Evolutionary conservation across 2,888 invertebrate species (phyloP).

Genomic region (Scaptomyza tumidula): DNA sequence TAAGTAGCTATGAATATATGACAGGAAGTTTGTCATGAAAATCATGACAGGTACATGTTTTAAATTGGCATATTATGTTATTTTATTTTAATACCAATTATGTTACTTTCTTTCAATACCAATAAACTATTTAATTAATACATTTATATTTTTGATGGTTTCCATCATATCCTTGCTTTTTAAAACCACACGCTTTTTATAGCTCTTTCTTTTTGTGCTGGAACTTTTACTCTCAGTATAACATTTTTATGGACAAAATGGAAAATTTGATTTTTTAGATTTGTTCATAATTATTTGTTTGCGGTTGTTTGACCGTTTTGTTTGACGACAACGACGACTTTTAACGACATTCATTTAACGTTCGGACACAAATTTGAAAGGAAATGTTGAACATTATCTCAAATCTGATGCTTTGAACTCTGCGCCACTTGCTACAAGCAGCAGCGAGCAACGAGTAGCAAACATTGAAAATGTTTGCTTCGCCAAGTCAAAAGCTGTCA

Average conservation of each 20-base stretch:
- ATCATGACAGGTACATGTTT: too few relatives aligned
- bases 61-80: background rate
- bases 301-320: slow-evolving; percentile 12
- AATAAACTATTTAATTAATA: too few relatives aligned
- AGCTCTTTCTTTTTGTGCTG: too few relatives aligned
- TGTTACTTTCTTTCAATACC: too few relatives aligned
- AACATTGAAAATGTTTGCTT: slow-evolving; percentile 62
- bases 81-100: too few relatives aligned
- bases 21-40: too few relatives aligned
- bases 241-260: slow-evolving; percentile 24
- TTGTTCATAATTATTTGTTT: slow-evolving; percentile 50
- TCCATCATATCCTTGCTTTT: too few relatives aligned
- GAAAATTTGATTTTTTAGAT: slow-evolving; percentile 27
- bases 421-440: slow-evolving; percentile 64
- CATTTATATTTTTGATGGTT: too few relatives aligned
- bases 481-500: slow-evolving; percentile 75
- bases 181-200: too few relatives aligned
- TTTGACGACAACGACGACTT: slow-evolving; percentile 3
- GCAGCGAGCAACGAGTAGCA: background rate
- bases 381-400: slow-evolving; percentile 73
- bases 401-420: slow-evolving; percentile 75
- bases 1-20: too few relatives aligned
- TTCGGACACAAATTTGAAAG: slow-evolving; percentile 71
- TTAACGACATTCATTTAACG: slow-evolving; percentile 31
- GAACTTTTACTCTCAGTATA: slow-evolving; percentile 26